These are phyloP conservation scores for Dromiciops gliroides DNA, from an alignment of 2,113 vertebrate species.

Conservation along the genomic window DNA sequence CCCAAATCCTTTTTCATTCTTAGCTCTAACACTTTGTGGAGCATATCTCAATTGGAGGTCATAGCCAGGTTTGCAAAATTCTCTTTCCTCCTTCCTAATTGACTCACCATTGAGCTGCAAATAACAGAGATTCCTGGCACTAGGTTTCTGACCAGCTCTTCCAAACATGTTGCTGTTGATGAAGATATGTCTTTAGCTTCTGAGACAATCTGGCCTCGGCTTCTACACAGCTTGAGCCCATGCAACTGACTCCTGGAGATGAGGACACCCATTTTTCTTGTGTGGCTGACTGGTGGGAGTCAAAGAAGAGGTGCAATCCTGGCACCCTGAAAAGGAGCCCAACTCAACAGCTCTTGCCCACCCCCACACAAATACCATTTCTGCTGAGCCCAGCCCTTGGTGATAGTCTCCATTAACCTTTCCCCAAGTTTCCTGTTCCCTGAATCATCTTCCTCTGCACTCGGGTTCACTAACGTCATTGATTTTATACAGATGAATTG, in stretches of 20 bases:
- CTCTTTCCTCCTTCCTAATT: not conserved
- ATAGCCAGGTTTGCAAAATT: not conserved
- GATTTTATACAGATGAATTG: not conserved
- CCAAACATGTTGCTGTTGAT: constrained; percentile 52
- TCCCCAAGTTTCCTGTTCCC: not conserved
- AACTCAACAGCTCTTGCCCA: not conserved
- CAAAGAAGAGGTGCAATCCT: not conserved
- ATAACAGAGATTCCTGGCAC: not conserved
- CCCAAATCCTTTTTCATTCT: not conserved
- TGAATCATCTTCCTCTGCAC: not conserved
- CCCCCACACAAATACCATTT: too few species aligned
- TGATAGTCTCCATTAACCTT: constrained; percentile 20
- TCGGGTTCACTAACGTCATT: accelerated
- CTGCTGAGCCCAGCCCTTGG: not conserved
- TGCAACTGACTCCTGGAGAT: not conserved
- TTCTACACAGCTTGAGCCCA: not conserved
- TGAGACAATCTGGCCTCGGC: not conserved
- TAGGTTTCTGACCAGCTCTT: constrained; percentile 33
- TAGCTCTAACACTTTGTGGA: not conserved
- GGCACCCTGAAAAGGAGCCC: not conserved
- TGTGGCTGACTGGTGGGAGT: not conserved
- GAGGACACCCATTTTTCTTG: not conserved
- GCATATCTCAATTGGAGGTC: not conserved
- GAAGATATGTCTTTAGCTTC: not conserved
- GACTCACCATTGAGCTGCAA: not conserved